These are phyloP conservation scores for Marasmarcha lunaedactyla DNA, from an alignment of 2,888 invertebrate species.

Conservation along the genomic window DNA sequence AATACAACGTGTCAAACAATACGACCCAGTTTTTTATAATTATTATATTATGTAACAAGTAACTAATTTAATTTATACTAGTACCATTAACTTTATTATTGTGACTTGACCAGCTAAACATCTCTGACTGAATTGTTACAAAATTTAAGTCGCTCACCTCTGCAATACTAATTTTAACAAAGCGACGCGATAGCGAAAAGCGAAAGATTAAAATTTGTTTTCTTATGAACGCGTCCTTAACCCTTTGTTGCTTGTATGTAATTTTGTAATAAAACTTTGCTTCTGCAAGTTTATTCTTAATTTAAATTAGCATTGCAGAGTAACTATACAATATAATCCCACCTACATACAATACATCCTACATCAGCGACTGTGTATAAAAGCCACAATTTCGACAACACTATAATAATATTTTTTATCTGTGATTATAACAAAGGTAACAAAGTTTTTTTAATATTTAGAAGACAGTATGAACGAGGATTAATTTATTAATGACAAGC, in stretches of 20 bases:
- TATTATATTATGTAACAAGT: constrained; percentile 1
- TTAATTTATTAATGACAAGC: constrained; percentile 15
- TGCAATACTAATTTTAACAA: constrained; percentile 27
- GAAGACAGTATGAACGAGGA: constrained; percentile 8
- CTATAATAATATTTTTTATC: constrained; percentile 28
- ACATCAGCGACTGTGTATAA: constrained; percentile 55
- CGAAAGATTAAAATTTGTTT: no score
- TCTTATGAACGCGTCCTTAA: no score
- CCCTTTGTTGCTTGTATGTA: no score
- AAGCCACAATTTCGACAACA: constrained; percentile 48
- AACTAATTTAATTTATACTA: constrained; percentile 39
- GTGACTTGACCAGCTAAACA: constrained; percentile 45
- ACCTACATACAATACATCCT: constrained; percentile 52
- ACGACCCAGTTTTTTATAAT: constrained; percentile 28
- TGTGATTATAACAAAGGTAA: constrained; percentile 32
- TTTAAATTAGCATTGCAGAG: constrained; percentile 30
- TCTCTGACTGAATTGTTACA: constrained; percentile 50
- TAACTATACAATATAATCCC: constrained; percentile 31
- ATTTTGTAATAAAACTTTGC: no score
- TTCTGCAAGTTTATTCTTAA: no score
- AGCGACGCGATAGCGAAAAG: no score
- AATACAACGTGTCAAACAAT: constrained; percentile 65
- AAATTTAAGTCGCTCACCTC: constrained; percentile 30
- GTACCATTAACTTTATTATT: constrained; percentile 48
- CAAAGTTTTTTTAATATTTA: constrained; percentile 15